phyloP scores from a whole-genome alignment of 92 coral and sea anemone species.

The Porites rus region DNA sequence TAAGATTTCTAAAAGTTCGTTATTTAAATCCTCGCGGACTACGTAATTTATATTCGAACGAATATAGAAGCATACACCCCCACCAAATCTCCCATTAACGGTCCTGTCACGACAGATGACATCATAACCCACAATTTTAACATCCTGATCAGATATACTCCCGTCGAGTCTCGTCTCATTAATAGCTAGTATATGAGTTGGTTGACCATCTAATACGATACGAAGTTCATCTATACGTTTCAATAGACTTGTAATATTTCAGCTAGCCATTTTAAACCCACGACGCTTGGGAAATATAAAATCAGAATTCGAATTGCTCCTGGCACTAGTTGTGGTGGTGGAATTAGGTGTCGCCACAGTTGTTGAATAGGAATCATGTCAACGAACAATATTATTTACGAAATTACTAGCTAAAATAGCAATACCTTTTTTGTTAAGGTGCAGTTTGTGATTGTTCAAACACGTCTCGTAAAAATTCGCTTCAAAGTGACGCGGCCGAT shows the following conservation, averaged over 20 bases:
- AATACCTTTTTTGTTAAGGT: not conserved
- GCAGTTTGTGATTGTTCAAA: not conserved
- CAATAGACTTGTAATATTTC: slow-evolving; percentile 2
- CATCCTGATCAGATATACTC: too few species aligned
- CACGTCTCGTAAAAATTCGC: not conserved
- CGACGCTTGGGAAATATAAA: not conserved
- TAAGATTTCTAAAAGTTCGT: not conserved
- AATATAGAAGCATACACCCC: not conserved
- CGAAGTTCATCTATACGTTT: slow-evolving; percentile 3
- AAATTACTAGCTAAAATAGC: slow-evolving; percentile 22
- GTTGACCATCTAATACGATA: not conserved
- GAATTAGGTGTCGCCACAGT: not conserved
- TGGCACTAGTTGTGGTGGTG: not conserved
- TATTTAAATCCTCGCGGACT: not conserved
- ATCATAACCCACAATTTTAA: too few species aligned
- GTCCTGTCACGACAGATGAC: too few species aligned
- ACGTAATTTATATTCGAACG: not conserved
- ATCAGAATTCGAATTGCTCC: not conserved
- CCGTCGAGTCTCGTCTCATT: too few species aligned
- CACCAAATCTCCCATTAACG: not conserved
- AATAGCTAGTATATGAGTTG: not conserved
- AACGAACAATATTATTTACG: not conserved
- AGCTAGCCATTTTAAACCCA: slow-evolving; percentile 15
- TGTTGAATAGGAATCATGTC: not conserved
- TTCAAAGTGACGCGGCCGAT: too few species aligned